phyloP scores from a whole-genome alignment of 2,888 invertebrate genomes.

The Drosophila mercatorum region DNA sequence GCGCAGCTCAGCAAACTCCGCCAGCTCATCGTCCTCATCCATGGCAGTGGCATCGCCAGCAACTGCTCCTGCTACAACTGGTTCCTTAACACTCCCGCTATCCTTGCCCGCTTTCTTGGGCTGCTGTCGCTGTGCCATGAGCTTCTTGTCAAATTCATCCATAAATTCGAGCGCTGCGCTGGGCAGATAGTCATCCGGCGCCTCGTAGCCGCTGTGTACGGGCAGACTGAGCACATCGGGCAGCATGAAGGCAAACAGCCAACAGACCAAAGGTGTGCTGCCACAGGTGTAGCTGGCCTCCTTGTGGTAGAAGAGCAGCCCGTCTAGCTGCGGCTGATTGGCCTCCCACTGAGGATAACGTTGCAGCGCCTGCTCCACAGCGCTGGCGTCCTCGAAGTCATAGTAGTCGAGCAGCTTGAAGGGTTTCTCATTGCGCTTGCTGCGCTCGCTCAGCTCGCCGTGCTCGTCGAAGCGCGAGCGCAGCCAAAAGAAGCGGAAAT shows the following conservation, averaged over 20 bases:
- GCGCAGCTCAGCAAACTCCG: slow-evolving; percentile 55
- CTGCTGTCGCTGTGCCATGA: slow-evolving; percentile 50
- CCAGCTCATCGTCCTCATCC: slow-evolving; percentile 47
- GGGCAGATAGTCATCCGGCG: slow-evolving; percentile 85
- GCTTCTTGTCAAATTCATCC: slow-evolving; percentile 85
- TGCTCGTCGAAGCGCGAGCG: slow-evolving; percentile 89
- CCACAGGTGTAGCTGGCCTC: slow-evolving; percentile 91
- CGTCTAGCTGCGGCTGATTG: slow-evolving; percentile 88
- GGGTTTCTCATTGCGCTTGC: slow-evolving; percentile 59
- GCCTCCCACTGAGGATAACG: slow-evolving; percentile 81
- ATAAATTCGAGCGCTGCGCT: slow-evolving; percentile 86
- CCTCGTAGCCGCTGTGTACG: slow-evolving; percentile 85
- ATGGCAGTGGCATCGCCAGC: slow-evolving; percentile 13
- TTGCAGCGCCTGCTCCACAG: slow-evolving; percentile 66
- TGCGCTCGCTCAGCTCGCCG: slow-evolving; percentile 40
- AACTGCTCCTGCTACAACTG: background rate
- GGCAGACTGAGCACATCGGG: slow-evolving; percentile 87
- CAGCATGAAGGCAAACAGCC: slow-evolving; percentile 96
- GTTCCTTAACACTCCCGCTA: background rate
- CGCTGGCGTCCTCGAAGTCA: slow-evolving; percentile 74
- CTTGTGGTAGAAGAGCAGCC: slow-evolving; percentile 96
- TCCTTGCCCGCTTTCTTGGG: slow-evolving; percentile 15
- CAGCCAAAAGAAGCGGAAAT: slow-evolving; percentile 94
- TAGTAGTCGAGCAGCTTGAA: slow-evolving; percentile 70
- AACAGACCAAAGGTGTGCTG: slow-evolving; percentile 94